These are phyloP conservation scores for Brachyistius frenatus DNA, from an alignment of 2,113 vertebrate genomes.

Conservation along the genomic window DNA sequence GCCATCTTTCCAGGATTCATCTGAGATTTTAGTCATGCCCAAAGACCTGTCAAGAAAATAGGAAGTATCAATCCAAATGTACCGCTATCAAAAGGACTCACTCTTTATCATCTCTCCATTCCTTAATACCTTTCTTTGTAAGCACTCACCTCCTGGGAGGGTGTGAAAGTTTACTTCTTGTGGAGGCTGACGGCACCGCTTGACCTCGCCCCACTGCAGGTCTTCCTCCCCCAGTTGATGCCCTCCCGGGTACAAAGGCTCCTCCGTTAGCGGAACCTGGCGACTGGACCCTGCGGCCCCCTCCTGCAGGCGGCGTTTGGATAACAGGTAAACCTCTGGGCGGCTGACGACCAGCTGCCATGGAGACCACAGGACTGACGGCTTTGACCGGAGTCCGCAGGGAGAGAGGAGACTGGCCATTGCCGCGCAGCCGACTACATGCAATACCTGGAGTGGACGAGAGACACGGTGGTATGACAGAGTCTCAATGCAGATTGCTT, in stretches of 20 bases:
- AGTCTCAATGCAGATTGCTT: slow-evolving; percentile 5
- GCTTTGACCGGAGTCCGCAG: slow-evolving; percentile 86
- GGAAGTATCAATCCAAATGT: not conserved
- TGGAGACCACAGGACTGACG: slow-evolving; percentile 76
- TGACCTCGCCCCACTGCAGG: slow-evolving; percentile 69
- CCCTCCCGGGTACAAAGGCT: slow-evolving; percentile 67
- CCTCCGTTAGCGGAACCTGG: slow-evolving; percentile 73
- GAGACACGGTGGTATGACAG: not conserved
- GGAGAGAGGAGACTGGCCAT: slow-evolving; percentile 84
- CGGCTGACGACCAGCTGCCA: slow-evolving; percentile 80
- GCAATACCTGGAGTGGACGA: slow-evolving; percentile 81
- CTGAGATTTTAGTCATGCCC: slow-evolving; percentile 85
- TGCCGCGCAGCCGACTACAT: slow-evolving; percentile 84
- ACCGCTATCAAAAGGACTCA: not conserved
- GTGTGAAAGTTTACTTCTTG: slow-evolving; percentile 84
- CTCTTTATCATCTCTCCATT: not conserved
- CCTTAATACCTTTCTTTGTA: not conserved
- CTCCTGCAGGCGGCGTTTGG: slow-evolving; percentile 53
- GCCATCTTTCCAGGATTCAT: slow-evolving; percentile 93
- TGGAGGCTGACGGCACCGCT: slow-evolving; percentile 61
- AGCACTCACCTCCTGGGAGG: slow-evolving; percentile 84
- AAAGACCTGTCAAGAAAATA: slow-evolving; percentile 81
- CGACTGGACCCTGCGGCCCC: slow-evolving; percentile 82
- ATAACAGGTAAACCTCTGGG: slow-evolving; percentile 82
- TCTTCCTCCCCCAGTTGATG: slow-evolving; percentile 70